Evolutionary conservation across 2,797 vertebrate genomes (phyloP), one percentile per base, ranked within the genome.

Genomic region (Characodon lateralis): DNA sequence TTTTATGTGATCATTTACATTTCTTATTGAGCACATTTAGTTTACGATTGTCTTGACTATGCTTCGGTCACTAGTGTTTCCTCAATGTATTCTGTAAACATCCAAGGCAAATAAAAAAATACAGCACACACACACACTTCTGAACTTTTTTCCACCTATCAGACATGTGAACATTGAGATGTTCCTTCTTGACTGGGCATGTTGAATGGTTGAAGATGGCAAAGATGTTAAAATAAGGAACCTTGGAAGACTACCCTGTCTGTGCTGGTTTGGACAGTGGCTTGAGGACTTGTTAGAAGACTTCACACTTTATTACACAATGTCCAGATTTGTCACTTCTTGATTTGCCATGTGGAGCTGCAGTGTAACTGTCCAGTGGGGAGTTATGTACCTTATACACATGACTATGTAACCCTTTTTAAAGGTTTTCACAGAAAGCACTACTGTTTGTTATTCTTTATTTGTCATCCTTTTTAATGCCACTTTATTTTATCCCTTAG

Each of bases 271-370:
- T 66, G 22, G 63, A 41, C 2, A 5, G 14, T 24, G 35, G 39
- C 3, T 41, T 12, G 22, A 68, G 20, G 31, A 22, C 22, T 65
- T 22, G 13, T 65, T 65, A 28, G 61, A 65, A 68, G 39, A 43
- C 39, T 5, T 68, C 22, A 68, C 65, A 68, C 65, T n/a, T 68
- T 4, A 41, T n/a, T 24, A 68, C 9, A 24, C 39, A 41, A 22
- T 41, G 65, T 68, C 65, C 39, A 43, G 35, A 43, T 56, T 22
- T 24, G 65, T n/a, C 39, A 12, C 65, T 22, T 10, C 24, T 41
- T 68, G 22, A 22, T 68, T 68, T 68, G 39, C 65, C 22, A 68
- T 43, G 56, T 56, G 63, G 63, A 41, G 63, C 20, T 41, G 61
- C 7, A 20, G 59, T 20, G 65, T 68, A 12, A n/a, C 35, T 43